Base-by-base conservation (phyloP, 1,140 invertebrate genomes). In the Metopolophium dirhodum region DNA sequence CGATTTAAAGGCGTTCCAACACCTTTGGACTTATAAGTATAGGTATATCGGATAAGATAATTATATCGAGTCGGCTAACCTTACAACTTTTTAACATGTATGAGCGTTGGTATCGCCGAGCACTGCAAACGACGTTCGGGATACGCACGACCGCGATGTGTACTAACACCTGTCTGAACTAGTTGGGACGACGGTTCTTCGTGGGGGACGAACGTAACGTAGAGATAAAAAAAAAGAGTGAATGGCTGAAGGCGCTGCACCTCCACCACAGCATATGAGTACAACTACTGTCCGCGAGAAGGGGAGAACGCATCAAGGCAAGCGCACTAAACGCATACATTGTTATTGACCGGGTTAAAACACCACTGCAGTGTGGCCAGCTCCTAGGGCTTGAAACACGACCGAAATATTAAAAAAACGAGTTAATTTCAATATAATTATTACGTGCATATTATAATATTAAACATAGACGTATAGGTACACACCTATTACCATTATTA, bases 281-380 rank as follows among this genome's bases (percentile, higher is more conserved):
- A 41, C 41, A 41, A 41, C 41, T 41, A 77, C 41, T 41, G 37
- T 14, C 6, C 9, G 57, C 20, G 82, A 93, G 91, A 93, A 93
- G 91, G 91, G 91, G 90, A 51, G 45, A 91, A 37, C 91, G 82
- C 51, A 85, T 86, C 91, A 54, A 93, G 91, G 47, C 91, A 93
- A 57, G 77, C 91, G 91, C 91, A 92, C 91, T 77, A 37, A 83
- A 92, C 88, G 49, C 57, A 54, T 45, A 68, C 26, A 85, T 93
- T 57, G 82, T 93, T 92, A 93, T 93, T 93, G 91, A 93, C 91
- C 91, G 91, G 91, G 77, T 93, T 93, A 93, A 57, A 86, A 85
- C 61, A 77, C 61, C 30, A n/a, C 82, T 86, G 82, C 91, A 93
- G 91, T 93, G 91, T 93, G 37, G 37, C 91, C 91, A 93, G 49